Evolutionary conservation across 2,888 invertebrate species (phyloP), one percentile per base, ranked within the genome.

Genomic region (Eudemis profundana): DNA sequence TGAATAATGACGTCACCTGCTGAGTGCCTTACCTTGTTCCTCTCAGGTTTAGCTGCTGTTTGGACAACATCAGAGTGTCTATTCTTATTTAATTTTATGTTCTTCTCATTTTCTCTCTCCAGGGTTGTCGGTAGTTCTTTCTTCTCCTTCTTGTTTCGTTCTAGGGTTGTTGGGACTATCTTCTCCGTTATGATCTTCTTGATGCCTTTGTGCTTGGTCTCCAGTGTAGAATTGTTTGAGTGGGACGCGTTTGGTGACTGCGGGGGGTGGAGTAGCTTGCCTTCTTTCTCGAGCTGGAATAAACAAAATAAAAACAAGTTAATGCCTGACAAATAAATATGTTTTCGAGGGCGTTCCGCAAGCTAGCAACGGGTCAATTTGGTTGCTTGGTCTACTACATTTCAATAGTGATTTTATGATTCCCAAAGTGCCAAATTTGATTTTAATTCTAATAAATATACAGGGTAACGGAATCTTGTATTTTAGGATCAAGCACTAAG

Each of bases 151-250:
- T 91, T 93, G 69, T 82, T 88, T 69, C 92, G 83, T 75, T 93
- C 93, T 38, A 92, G 76, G 0, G 92, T 92, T 0, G 90, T 87
- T 1, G 87, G 85, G 10, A 89, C 86, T 59, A 93, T 92, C 65
- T 91, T 92, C 10, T 93, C 93, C 59, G 92, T 82, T 68, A 92
- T 86, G 21, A 92, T 92, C 75, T 93, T 93, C 77, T 93, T 93
- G 68, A 92, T 92, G 19, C 90, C 91, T 27, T 90, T 93, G n/a
- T 86, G 84, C 76, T 92, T 93, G 0, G 90, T 91, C 78, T 93
- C 92, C 17, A 91, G 70, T 0, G 92, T 92, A 0, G 92, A 93
- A 71, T 92, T 92, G 74, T 92, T 92, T 4, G 92, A 92, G 67
- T 90, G 79, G 12, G 90, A 87, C 42, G 85, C 83, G 71, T 90